phyloP scores from a whole-genome alignment of 2,888 invertebrate genomes.

The Malacosoma neustria region DNA sequence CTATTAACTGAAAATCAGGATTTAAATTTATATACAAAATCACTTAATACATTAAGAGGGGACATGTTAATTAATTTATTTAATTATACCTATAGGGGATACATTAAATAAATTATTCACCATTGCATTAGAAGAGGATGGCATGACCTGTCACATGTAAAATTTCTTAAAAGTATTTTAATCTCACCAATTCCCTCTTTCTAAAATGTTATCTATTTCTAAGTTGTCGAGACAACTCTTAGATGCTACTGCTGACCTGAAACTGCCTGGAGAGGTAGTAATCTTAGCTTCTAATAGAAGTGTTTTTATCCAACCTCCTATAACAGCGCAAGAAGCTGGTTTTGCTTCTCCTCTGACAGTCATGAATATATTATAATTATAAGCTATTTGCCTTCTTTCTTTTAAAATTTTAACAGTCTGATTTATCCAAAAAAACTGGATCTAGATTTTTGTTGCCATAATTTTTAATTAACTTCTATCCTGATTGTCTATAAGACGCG shows the following conservation, averaged over 20 bases:
- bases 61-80: too few species aligned
- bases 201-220: constrained; percentile 11
- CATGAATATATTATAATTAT: constrained; percentile 4
- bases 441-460: constrained; percentile 4
- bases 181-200: constrained; percentile 12
- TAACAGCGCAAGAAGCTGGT: constrained; percentile 9
- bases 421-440: constrained; percentile 7
- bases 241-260: constrained; percentile 14
- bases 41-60: too few species aligned
- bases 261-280: constrained; percentile 9
- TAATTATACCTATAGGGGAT: too few species aligned
- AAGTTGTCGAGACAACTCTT: constrained; percentile 11
- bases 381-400: neutral
- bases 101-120: too few species aligned
- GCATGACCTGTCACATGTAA: too few species aligned
- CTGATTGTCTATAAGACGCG: constrained; percentile 11
- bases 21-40: too few species aligned
- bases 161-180: constrained; percentile 10
- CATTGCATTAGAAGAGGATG: too few species aligned
- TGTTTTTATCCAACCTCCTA: constrained; percentile 13
- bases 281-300: constrained; percentile 12
- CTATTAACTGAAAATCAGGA: too few species aligned
- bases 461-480: constrained; percentile 9
- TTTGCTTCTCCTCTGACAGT: constrained; percentile 2
- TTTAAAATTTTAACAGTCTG: neutral